phyloP scores from a whole-genome alignment of 1,140 invertebrate genomes.

The Lamellibrachia luymesi region DNA sequence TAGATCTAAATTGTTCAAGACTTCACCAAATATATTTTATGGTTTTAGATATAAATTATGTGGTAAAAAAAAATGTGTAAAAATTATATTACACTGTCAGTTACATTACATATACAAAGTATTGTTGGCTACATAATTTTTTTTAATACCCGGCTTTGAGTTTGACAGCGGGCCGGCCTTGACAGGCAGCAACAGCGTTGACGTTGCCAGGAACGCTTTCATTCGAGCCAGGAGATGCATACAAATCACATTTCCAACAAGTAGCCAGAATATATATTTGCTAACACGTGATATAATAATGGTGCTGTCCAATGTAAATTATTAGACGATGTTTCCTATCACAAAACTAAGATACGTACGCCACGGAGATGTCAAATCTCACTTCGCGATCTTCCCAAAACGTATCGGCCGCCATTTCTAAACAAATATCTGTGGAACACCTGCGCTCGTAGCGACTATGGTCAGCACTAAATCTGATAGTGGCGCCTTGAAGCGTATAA shows the following conservation, averaged over 20 bases:
- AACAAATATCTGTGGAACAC: conserved; percentile 1
- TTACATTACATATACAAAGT: background rate
- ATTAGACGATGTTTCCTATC: background rate
- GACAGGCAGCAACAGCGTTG: too few species aligned
- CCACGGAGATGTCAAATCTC: conserved; percentile 23
- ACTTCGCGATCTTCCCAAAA: conserved; percentile 29
- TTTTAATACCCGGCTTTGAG: background rate
- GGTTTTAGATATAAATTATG: too few species aligned
- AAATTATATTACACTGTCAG: too few species aligned
- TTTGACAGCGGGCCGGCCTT: too few species aligned
- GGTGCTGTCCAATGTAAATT: background rate
- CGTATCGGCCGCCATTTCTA: conserved; percentile 23
- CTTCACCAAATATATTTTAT: too few species aligned
- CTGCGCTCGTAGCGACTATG: background rate
- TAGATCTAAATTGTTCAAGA: too few species aligned
- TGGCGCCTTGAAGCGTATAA: background rate
- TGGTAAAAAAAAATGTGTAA: too few species aligned
- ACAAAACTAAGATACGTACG: conserved; percentile 8
- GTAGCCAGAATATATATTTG: background rate
- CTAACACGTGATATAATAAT: background rate
- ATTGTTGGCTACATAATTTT: background rate
- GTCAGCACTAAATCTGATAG: background rate
- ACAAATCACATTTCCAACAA: background rate
- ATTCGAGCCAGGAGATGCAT: background rate
- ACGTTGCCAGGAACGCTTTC: background rate